Evolutionary conservation across 1,140 invertebrate species (phyloP).

Genomic region (Drosophila serrata): DNA sequence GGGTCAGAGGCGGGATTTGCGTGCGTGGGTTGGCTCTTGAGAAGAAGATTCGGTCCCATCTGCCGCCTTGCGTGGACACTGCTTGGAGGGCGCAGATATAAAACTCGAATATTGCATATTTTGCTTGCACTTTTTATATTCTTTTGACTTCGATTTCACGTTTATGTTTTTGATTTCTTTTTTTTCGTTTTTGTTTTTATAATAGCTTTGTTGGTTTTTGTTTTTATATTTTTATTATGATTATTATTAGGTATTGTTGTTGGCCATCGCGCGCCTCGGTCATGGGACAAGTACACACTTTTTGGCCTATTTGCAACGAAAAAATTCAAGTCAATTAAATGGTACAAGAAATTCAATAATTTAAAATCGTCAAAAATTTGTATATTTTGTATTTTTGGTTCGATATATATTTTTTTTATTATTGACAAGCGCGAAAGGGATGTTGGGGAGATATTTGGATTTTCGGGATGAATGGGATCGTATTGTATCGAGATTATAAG

Average conservation of each 20-base stretch:
- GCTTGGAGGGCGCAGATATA: slow-evolving; percentile 47
- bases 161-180: slow-evolving; percentile 38
- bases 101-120: slow-evolving; percentile 64
- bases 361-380: slow-evolving; percentile 71
- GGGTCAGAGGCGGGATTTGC: slow-evolving; percentile 36
- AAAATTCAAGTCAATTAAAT: slow-evolving; percentile 85
- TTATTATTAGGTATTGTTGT: slow-evolving; percentile 83
- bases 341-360: slow-evolving; percentile 69
- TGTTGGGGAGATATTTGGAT: slow-evolving; percentile 10
- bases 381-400: slow-evolving; percentile 40
- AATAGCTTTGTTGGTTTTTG: slow-evolving; percentile 56
- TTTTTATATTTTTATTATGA: slow-evolving; percentile 56
- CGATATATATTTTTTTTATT: slow-evolving; percentile 36
- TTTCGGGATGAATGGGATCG: slow-evolving; percentile 26
- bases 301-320: slow-evolving; percentile 85
- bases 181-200: slow-evolving; percentile 52
- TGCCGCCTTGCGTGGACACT: slow-evolving; percentile 39
- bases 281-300: slow-evolving; percentile 86
- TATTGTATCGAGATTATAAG: slow-evolving; percentile 25
- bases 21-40: slow-evolving; percentile 39
- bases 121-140: slow-evolving; percentile 54
- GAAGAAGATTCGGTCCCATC: slow-evolving; percentile 43
- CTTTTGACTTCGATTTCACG: slow-evolving; percentile 42
- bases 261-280: slow-evolving; percentile 86
- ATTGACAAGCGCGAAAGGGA: slow-evolving; percentile 62